A percentile compares a stretch with the other conserved stretches of the same genome.
Evolutionary conservation across 2,113 vertebrate genomes (phyloP).

Genomic region (Megaceryle torquata): DNA sequence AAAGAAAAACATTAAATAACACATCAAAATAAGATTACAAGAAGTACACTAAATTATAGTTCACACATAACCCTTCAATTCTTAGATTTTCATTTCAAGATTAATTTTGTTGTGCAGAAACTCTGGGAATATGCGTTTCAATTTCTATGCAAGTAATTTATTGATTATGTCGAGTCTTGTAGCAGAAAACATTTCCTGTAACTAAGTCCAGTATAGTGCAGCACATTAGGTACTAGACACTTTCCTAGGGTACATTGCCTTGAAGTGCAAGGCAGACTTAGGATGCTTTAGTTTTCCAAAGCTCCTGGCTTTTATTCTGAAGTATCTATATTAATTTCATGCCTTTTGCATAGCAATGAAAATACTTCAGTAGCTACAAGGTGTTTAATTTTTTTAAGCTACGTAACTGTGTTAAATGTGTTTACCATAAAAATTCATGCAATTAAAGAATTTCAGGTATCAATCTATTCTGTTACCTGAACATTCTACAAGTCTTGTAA

Average conservation of each 20-base stretch:
- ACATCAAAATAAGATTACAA: slow-evolving; percentile 9
- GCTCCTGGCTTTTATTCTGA: not conserved
- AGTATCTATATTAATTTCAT: not conserved
- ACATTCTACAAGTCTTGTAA: not conserved
- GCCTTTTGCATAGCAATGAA: not conserved
- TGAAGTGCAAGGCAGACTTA: not conserved
- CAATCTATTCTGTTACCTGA: not conserved
- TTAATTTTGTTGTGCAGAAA: not conserved
- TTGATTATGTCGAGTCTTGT: not conserved
- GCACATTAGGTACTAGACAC: not conserved
- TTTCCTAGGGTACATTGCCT: not conserved
- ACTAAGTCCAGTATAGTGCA: not conserved
- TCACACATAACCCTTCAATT: not conserved
- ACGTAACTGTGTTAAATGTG: not conserved
- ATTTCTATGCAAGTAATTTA: not conserved
- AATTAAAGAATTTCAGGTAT: not conserved
- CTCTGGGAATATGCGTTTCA: not conserved
- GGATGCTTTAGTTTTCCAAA: not conserved
- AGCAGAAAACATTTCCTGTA: not conserved
- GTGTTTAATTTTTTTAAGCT: not conserved
- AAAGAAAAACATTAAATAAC: slow-evolving; percentile 48
- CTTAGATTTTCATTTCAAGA: not conserved
- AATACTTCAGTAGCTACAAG: not conserved
- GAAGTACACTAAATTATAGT: not conserved
- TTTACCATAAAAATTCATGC: not conserved